Base-by-base conservation (phyloP, 92 coral and sea anemone genomes). In the Scolanthus callimorphus region DNA sequence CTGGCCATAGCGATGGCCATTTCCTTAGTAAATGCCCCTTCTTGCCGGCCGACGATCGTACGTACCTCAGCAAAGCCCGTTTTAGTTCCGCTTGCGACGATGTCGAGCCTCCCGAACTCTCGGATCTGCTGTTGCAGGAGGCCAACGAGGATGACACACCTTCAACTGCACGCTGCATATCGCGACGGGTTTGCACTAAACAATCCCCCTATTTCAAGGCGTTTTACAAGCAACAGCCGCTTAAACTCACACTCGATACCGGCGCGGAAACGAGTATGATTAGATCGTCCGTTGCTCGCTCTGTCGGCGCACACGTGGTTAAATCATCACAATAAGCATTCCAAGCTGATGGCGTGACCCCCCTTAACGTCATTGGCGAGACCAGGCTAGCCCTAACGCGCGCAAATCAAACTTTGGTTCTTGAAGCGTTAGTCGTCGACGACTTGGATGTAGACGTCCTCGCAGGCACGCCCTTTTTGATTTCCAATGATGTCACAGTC, bases 381-480 rank as follows among this genome's bases (percentile, higher is more conserved):
- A 9, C 75, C 13, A 39, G 62, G 60, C 39, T 19, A 19, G 55
- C 55, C n/a, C n/a, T 75, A 29, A 57, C 71, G 17, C 78, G 55
- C 15, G 59, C 60, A 4, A 56, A 57, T 56, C 63, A 65, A 29
- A 27, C 56, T 15, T 70, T 77, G 25, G 37, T 30, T 29, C 78
- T 80, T 49, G 71, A 80, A 4, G 78, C 72, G 51, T 62, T 72
- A 21, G 76, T 80, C 22, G 71, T 73, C 3, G 59, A 60, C 13
- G 77, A 66, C 57, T 45, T 76, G 27, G 76, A 70, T 29, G 80
- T 77, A 0, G 75, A 83, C 56, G 67, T 83, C 11, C 50, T 83
- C 0, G 85, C 85, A 1, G 77, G 90, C 29, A 77, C 69, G 20
- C 84, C 89, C 37, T 77, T 82, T 43, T n/a, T n/a, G n/a, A n/a